These are phyloP conservation scores for Phalacrocorax pelagicus DNA, from an alignment of 2,113 vertebrate species.

Conservation along the genomic window DNA sequence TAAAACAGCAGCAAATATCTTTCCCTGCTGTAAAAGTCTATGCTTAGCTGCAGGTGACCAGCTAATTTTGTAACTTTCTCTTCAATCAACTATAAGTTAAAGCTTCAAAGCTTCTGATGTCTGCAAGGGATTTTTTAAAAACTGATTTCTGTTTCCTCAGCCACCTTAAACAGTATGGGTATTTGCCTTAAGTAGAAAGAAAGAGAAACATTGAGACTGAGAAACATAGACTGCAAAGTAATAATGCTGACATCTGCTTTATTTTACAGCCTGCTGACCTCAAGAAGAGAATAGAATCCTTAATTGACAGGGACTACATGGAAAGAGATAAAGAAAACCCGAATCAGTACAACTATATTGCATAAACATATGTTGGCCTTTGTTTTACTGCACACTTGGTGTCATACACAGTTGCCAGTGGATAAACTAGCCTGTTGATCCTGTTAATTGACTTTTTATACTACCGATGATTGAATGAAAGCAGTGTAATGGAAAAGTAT, in stretches of 20 bases:
- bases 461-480: slow-evolving; percentile 88
- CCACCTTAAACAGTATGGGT: neutral
- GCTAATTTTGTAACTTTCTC: neutral
- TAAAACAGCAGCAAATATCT: neutral
- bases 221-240: neutral
- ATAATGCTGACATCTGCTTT: slow-evolving; percentile 38
- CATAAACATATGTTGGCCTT: slow-evolving; percentile 84
- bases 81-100: neutral
- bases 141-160: neutral
- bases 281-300: slow-evolving; percentile 99
- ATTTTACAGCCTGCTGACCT: slow-evolving; percentile 94
- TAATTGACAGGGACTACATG: slow-evolving; percentile 99
- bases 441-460: slow-evolving; percentile 82
- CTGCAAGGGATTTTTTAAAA: neutral
- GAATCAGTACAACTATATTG: slow-evolving; percentile 99
- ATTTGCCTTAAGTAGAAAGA: neutral
- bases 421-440: slow-evolving; percentile 87
- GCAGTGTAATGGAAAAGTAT: slow-evolving; percentile 80
- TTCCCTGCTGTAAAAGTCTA: neutral
- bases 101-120: neutral
- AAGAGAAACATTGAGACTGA: neutral
- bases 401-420: slow-evolving; percentile 83
- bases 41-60: neutral
- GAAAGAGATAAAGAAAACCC: slow-evolving; percentile 99
- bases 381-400: slow-evolving; percentile 80